Conservation (phyloP, 2,888 invertebrate species). For the Coleophora deauratella region DNA sequence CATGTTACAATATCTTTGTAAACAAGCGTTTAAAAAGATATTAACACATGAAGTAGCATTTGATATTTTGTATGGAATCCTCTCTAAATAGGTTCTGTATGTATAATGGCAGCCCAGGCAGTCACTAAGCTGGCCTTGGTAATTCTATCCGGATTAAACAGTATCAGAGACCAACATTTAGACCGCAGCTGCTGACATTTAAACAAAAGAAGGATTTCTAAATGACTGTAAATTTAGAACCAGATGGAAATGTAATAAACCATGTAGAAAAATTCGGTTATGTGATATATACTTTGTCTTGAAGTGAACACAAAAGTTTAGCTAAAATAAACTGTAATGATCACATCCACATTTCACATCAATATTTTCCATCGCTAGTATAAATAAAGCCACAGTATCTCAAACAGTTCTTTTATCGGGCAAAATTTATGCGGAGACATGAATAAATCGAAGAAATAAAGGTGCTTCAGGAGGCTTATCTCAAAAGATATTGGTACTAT, state of each 20-base stretch:
- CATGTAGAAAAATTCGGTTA: conserved; percentile 5
- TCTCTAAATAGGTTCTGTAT: not conserved
- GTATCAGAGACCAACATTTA: not conserved
- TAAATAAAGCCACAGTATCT: conserved; percentile 10
- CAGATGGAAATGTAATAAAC: conserved; percentile 13
- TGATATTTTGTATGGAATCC: too few relatives aligned
- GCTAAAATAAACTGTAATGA: not conserved
- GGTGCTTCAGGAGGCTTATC: conserved; percentile 52
- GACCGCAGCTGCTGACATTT: too few relatives aligned
- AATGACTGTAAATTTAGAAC: conserved; percentile 7
- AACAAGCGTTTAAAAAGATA: too few relatives aligned
- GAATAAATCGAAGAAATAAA: conserved; percentile 66
- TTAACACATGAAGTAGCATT: too few relatives aligned
- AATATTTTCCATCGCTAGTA: not conserved
- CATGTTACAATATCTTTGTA: too few relatives aligned
- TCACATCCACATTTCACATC: not conserved
- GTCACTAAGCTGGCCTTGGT: conserved; percentile 19
- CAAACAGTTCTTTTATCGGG: conserved; percentile 24
- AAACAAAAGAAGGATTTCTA: too few relatives aligned
- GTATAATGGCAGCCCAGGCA: conserved; percentile 12
- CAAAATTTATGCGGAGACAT: conserved; percentile 59
- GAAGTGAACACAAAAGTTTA: not conserved
- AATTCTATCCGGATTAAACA: conserved; percentile 26
- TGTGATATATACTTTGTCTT: not conserved
- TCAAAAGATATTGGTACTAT: conserved; percentile 55